Base-by-base conservation (phyloP, 2,888 invertebrate genomes). In the Troilus luridus region DNA sequence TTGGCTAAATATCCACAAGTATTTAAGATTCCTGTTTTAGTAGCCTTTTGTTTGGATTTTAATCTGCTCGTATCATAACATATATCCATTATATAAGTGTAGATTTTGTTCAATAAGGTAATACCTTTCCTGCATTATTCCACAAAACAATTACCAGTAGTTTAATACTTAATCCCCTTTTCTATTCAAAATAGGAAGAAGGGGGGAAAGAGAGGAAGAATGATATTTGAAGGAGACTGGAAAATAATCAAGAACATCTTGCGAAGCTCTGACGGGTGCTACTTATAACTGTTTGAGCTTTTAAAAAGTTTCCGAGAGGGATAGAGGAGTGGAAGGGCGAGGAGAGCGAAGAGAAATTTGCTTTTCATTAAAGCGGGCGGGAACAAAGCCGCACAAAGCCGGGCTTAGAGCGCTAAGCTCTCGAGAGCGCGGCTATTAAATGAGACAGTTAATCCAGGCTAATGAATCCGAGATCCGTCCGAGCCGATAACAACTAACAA, bases 381-480 rank as follows among this genome's bases (percentile, higher is more conserved):
- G 85, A 56, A 88, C 88, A 88, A 88, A 88, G 88, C 88, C 60
- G 56, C 85, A 56, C 85, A 85, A 85, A 85, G 85, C 85, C n/a
- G 54, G 85, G 85, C 21, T 85, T 85, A 85, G 54, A n/a, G 85
- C 56, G 88, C 88, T 41, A 60, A 88, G 88, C 62, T 88, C 88
- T 88, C 88, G 27, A 88, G 85, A 56, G 85, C 85, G 56, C 41
- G 10, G 60, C 88, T 88, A 88, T 88, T 88, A 88, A 88, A 88
- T 88, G 56, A 88, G 88, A 88, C 88, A 88, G 88, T 88, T 88
- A 88, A 88, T 88, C 88, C 88, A 88, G 24, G 17, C 60, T 88
- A 88, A 88, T 88, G 88, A 88, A 88, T 88, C 88, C 58, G 21
- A 58, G 60, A 88, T 88, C 88, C 88, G 27, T 88, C 88, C 88